Conservation (phyloP, 2,797 vertebrate species). For the Xenentodon cancila region DNA sequence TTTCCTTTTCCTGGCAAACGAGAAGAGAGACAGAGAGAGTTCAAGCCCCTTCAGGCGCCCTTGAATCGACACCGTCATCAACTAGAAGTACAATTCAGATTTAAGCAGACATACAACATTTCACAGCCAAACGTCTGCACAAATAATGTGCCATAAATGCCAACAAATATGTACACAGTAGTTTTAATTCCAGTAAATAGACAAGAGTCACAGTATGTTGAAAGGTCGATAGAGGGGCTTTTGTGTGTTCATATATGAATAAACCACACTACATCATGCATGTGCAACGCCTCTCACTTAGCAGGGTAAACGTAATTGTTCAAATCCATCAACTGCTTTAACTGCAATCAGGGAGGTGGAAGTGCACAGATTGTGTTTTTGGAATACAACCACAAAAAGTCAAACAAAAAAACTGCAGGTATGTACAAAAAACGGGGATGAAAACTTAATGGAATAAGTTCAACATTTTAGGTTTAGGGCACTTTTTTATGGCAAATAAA, state of each 20-base stretch:
- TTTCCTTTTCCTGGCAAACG: no score
- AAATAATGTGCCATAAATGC: constrained; percentile 57
- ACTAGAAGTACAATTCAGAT: constrained; percentile 6
- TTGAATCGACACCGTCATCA: no score
- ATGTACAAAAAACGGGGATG: constrained; percentile 56
- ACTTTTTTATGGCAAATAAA: constrained; percentile 25
- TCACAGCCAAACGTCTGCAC: constrained; percentile 7
- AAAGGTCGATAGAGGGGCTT: constrained; percentile 50
- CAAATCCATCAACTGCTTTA: constrained; percentile 19
- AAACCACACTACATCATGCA: constrained; percentile 59
- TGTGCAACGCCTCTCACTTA: constrained; percentile 36
- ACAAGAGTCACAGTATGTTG: constrained; percentile 71
- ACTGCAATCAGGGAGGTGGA: constrained; percentile 13
- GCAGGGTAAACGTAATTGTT: constrained; percentile 26
- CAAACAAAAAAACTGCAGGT: constrained; percentile 42
- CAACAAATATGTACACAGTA: constrained; percentile 59
- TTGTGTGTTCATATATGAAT: constrained; percentile 45
- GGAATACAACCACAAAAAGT: constrained; percentile 39
- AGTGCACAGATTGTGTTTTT: constrained; percentile 44
- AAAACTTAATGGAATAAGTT: constrained; percentile 25
- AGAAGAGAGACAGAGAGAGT: no score
- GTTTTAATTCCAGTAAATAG: constrained; percentile 65
- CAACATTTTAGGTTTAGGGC: constrained; percentile 25
- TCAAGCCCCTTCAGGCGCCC: no score
- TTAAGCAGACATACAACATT: no score